Conservation (phyloP, 1,140 invertebrate species). For the Caenorhabditis briggsae region DNA sequence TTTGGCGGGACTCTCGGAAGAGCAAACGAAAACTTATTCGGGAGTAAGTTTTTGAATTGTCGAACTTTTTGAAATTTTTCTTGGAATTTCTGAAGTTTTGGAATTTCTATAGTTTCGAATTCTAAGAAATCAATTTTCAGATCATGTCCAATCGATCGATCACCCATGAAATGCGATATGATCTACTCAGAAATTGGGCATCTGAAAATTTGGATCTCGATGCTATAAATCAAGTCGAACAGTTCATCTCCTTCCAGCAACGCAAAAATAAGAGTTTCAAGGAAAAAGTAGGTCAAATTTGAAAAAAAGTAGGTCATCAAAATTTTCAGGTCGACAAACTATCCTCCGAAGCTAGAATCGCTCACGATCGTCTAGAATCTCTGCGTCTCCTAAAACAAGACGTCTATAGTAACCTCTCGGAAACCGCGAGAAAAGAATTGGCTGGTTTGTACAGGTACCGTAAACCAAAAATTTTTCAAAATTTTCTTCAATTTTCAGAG, state of each 20-base stretch:
- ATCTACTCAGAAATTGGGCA: slow-evolving; percentile 10
- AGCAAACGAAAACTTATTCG: slow-evolving; percentile 1
- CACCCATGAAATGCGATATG: slow-evolving; percentile 35
- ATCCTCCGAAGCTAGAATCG: slow-evolving; percentile 30
- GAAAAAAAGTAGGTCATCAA: neutral
- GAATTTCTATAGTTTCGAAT: too few species aligned
- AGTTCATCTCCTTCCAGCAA: slow-evolving; percentile 30
- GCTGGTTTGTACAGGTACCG: slow-evolving; percentile 27
- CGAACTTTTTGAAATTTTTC: too few species aligned
- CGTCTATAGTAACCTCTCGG: slow-evolving; percentile 11
- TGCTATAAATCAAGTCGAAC: slow-evolving; percentile 27
- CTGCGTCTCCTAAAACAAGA: slow-evolving; percentile 24
- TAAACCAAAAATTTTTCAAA: neutral
- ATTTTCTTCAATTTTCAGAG: slow-evolving; percentile 29
- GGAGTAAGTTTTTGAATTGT: neutral
- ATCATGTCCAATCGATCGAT: slow-evolving; percentile 34
- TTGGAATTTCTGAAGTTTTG: too few species aligned
- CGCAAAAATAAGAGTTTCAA: slow-evolving; percentile 45
- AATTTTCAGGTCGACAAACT: slow-evolving; percentile 31
- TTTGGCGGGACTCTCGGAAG: slow-evolving; percentile 6
- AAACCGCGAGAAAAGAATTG: neutral
- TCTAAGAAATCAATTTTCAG: neutral
- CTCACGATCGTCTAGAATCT: slow-evolving; percentile 28
- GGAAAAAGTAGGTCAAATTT: slow-evolving; percentile 14
- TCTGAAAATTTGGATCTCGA: slow-evolving; percentile 37